These are phyloP conservation scores for Eumacrocentrus americanus DNA, from an alignment of 2,888 invertebrate genomes.

Conservation along the genomic window DNA sequence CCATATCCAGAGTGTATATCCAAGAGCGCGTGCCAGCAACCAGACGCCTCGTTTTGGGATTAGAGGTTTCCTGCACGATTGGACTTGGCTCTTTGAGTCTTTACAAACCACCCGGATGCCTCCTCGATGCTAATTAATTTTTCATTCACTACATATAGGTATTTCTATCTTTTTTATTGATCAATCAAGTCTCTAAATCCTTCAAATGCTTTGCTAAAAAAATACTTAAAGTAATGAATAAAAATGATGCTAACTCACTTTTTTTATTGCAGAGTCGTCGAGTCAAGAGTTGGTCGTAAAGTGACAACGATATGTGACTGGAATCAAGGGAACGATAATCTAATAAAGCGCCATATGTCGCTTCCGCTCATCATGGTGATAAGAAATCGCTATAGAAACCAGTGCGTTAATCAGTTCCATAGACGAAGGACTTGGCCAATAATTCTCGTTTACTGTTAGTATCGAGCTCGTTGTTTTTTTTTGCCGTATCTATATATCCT, in stretches of 20 bases:
- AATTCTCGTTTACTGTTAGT: slow-evolving; percentile 4
- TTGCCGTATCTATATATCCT: background rate
- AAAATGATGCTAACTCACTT: too few relatives aligned
- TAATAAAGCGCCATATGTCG: slow-evolving; percentile 56
- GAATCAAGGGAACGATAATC: slow-evolving; percentile 50
- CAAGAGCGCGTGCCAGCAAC: slow-evolving; percentile 52
- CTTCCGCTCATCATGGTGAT: slow-evolving; percentile 53
- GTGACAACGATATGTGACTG: background rate
- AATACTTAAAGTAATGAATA: too few relatives aligned
- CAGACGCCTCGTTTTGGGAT: slow-evolving; percentile 54
- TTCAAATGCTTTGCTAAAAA: too few relatives aligned
- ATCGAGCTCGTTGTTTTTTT: too few relatives aligned
- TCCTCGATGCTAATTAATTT: slow-evolving; percentile 18
- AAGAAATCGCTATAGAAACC: slow-evolving; percentile 54
- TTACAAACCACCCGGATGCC: slow-evolving; percentile 7
- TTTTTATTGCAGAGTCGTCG: background rate
- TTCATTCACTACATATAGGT: slow-evolving; percentile 4
- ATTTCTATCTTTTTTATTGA: background rate
- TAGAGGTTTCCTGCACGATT: slow-evolving; percentile 59
- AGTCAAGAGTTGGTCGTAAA: slow-evolving; percentile 14
- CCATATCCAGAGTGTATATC: slow-evolving; percentile 37
- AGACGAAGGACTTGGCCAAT: background rate
- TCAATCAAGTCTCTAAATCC: too few relatives aligned
- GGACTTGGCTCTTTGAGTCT: slow-evolving; percentile 36
- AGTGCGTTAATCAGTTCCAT: slow-evolving; percentile 27